phyloP scores from a whole-genome alignment of 2,888 invertebrate species.

The Phyllotreta striolata region DNA sequence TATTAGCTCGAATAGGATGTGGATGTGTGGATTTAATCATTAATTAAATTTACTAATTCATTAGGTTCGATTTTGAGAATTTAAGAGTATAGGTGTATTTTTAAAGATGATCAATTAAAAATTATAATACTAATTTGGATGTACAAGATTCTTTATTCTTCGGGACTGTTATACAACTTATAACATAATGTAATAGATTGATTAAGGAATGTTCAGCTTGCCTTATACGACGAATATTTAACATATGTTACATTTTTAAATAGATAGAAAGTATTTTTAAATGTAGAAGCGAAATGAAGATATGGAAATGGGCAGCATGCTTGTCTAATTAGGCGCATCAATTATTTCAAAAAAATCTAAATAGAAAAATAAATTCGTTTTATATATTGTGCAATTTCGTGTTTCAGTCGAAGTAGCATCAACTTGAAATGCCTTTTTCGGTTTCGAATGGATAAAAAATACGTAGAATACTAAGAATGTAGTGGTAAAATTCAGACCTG shows the following conservation, averaged over 20 bases:
- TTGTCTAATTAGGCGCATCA: conserved; percentile 7
- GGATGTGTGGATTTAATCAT: too few relatives aligned
- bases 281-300: not conserved
- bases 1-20: too few relatives aligned
- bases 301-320: conserved; percentile 3
- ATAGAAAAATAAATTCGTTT: conserved; percentile 4
- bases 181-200: not conserved
- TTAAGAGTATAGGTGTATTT: too few relatives aligned
- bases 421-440: too few relatives aligned
- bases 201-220: conserved; percentile 1
- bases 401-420: not conserved
- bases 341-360: conserved; percentile 7
- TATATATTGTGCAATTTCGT: not conserved
- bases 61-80: too few relatives aligned
- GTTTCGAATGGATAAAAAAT: not conserved
- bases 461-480: too few relatives aligned
- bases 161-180: not conserved
- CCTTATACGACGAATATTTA: not conserved
- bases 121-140: not conserved
- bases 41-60: too few relatives aligned
- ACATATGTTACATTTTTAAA: conserved; percentile 13
- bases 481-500: too few relatives aligned
- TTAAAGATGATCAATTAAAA: too few relatives aligned
- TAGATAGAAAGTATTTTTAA: conserved; percentile 9
- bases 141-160: not conserved